Conservation (phyloP, 2,797 vertebrate species). For the Dendrocincla fuliginosa region DNA sequence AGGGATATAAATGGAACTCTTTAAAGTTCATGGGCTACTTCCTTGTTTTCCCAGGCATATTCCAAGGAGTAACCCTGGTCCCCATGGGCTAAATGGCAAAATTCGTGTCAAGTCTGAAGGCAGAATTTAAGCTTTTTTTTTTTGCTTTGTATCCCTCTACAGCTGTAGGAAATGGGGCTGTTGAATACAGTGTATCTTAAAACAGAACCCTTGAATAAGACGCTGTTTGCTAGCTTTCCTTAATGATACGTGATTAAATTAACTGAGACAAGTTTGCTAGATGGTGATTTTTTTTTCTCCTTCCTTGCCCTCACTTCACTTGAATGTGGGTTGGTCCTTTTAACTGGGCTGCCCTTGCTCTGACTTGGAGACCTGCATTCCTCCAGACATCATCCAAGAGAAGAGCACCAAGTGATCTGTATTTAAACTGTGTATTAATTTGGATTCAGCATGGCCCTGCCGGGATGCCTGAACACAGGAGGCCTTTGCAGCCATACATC, state of each 20-base stretch:
- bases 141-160: rapidly evolving
- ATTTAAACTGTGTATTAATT: neutral
- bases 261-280: neutral
- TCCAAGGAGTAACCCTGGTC: neutral
- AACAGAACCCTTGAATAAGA: neutral
- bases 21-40: neutral
- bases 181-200: neutral
- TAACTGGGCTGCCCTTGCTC: neutral
- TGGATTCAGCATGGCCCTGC: neutral
- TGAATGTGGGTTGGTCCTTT: neutral
- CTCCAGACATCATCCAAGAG: neutral
- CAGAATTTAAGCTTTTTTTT: neutral
- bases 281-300: neutral
- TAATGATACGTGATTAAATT: neutral
- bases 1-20: neutral
- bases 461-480: neutral
- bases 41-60: neutral
- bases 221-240: neutral
- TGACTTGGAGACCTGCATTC: neutral
- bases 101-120: neutral
- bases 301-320: neutral
- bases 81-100: neutral
- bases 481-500: neutral
- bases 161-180: neutral
- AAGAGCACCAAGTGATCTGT: neutral